Evolutionary conservation across 2,888 invertebrate genomes (phyloP), one percentile per base, ranked within the genome.

Genomic region (Platycheirus rosarum): DNA sequence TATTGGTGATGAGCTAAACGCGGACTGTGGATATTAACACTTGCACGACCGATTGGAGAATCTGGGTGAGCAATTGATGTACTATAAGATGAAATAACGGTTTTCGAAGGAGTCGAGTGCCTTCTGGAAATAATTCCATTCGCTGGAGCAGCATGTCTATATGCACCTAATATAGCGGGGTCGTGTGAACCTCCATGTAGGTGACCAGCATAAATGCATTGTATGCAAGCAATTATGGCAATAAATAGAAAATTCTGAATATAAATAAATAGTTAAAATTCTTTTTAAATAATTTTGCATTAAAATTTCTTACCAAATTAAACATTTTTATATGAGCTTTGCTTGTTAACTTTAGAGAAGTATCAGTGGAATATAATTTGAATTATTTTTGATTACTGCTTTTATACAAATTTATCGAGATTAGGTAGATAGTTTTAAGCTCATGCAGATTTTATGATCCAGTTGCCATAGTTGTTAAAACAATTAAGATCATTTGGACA

Each of bases 231-330:
- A 14, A 77, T 14, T 9, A 77, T 51, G 13, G 46, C 37, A 37
- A 32, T 29, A 9, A 71, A 44, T 9, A 51, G n/a, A 7, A 37
- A 51, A 60, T 49, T 37, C 77, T 77, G 0, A 1, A 46, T 62
- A 4, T 29, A n/a, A 18, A 57, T 26, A 0, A 3, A 53, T n/a
- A 53, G 35, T 2, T 37, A 4, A 32, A 4, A 51, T n/a, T 14
- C 13, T 2, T 9, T 13, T 16, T 6, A 9, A 16, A 0, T 11
- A 14, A 11, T 26, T 13, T 4, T 11, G 1, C 8, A 5, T 7
- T 32, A 8, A 6, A 23, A 37, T 20, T 77, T 44, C 71, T 77
- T 71, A 77, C 77, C 16, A 77, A 71, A 46, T 65, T 57, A 5
- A 37, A 53, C 53, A 53, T 53, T 3, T 14, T 18, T 51, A 32